Evolutionary conservation across 2,113 vertebrate species (phyloP).

Genomic region (Crotalus helleri): DNA sequence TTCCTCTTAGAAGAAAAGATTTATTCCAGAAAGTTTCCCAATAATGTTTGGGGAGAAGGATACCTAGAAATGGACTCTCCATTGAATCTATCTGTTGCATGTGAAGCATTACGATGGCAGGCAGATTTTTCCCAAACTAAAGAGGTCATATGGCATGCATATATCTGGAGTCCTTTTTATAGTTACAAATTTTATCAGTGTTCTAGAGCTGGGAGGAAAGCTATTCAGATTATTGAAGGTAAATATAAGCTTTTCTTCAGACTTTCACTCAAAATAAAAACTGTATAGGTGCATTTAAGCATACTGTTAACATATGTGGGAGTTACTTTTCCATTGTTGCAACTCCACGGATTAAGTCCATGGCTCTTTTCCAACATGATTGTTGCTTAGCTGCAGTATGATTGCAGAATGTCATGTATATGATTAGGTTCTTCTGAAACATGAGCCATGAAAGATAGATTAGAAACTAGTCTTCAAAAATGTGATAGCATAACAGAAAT

Average conservation of each 20-base stretch:
- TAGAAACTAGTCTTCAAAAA: neutral
- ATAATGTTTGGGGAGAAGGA: neutral
- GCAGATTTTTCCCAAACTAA: neutral
- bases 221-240: neutral
- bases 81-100: neutral
- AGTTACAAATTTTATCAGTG: neutral
- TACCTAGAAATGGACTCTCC: neutral
- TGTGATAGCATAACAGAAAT: neutral
- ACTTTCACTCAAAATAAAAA: neutral
- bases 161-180: neutral
- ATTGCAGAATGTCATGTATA: neutral
- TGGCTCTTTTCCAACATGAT: neutral
- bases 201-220: neutral
- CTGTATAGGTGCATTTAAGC: neutral
- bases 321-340: neutral
- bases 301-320: neutral
- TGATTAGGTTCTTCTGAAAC: neutral
- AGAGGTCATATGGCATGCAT: neutral
- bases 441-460: rapidly evolving
- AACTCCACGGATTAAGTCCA: neutral
- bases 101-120: neutral
- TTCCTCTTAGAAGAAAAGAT: neutral
- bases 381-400: neutral
- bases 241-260: neutral
- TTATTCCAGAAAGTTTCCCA: neutral